A percentile compares a stretch with the other conserved stretches of the same genome.
phyloP scores from a whole-genome alignment of 2,797 vertebrate genomes.

The Lithobates pipiens region DNA sequence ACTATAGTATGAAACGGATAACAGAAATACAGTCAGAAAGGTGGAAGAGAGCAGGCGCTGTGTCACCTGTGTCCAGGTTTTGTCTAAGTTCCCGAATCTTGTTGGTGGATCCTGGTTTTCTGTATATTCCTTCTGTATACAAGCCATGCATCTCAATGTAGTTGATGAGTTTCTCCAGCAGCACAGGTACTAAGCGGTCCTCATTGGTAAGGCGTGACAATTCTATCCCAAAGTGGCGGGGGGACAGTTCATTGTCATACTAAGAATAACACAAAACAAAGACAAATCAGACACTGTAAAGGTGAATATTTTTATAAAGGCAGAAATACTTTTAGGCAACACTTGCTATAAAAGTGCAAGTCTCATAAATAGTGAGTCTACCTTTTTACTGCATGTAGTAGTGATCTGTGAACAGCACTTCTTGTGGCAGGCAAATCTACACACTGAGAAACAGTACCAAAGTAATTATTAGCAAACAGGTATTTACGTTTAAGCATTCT shows the following conservation, averaged over 20 bases:
- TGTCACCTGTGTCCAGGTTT: constrained; percentile 89
- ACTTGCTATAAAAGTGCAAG: no score
- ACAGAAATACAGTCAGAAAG: background rate
- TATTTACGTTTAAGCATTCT: background rate
- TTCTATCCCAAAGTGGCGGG: constrained; percentile 94
- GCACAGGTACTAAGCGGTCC: constrained; percentile 89
- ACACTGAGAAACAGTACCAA: constrained; percentile 80
- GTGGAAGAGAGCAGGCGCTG: background rate
- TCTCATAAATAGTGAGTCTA: constrained; percentile 67
- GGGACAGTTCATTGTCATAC: constrained; percentile 93
- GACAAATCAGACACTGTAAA: background rate
- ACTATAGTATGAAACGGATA: background rate
- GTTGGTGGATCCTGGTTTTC: constrained; percentile 95
- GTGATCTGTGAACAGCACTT: constrained; percentile 96
- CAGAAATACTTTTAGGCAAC: no score
- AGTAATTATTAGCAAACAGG: background rate
- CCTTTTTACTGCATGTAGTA: constrained; percentile 96
- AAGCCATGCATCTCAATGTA: constrained; percentile 99
- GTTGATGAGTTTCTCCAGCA: constrained; percentile 97
- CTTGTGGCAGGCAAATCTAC: constrained; percentile 96
- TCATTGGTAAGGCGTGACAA: constrained; percentile 92
- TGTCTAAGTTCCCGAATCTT: constrained; percentile 96
- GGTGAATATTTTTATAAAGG: no score
- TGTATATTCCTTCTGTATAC: constrained; percentile 97
- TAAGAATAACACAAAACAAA: constrained; percentile 64